Conservation (phyloP, 2,797 vertebrate genomes). For the Poecilia gillii region DNA sequence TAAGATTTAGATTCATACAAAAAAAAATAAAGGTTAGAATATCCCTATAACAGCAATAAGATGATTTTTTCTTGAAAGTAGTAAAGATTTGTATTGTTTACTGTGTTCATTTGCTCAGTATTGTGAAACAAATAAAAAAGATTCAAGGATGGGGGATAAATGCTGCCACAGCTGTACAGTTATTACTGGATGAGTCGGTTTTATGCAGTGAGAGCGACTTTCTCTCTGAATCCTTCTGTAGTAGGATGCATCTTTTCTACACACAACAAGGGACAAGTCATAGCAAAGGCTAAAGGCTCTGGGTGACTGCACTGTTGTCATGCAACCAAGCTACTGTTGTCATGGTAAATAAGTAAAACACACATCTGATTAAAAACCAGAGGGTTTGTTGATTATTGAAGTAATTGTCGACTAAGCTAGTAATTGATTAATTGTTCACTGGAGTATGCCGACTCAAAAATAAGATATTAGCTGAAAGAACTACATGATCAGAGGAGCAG, state of each 20-base stretch:
- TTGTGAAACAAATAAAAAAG: not conserved
- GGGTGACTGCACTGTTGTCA: not conserved
- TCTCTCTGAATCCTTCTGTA: not conserved
- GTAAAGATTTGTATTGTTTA: not conserved
- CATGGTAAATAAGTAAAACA: not conserved
- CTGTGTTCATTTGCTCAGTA: not conserved
- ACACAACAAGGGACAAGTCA: not conserved
- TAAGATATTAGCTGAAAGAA: no score
- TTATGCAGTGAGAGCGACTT: not conserved
- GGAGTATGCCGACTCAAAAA: no score
- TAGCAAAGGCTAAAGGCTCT: not conserved
- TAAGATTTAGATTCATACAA: no score
- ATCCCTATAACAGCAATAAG: not conserved
- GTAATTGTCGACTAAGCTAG: no score
- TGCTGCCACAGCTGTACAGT: not conserved
- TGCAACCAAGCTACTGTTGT: not conserved
- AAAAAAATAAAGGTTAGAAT: not conserved
- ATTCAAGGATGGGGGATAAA: not conserved
- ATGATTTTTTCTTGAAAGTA: not conserved
- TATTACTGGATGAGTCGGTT: not conserved
- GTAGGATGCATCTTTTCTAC: not conserved
- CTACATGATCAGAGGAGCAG: no score
- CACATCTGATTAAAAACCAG: not conserved
- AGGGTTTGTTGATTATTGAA: not conserved
- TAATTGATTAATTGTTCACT: no score